These are phyloP conservation scores for Glaucopsyche alexis DNA, from an alignment of 2,888 invertebrate species.

Conservation along the genomic window DNA sequence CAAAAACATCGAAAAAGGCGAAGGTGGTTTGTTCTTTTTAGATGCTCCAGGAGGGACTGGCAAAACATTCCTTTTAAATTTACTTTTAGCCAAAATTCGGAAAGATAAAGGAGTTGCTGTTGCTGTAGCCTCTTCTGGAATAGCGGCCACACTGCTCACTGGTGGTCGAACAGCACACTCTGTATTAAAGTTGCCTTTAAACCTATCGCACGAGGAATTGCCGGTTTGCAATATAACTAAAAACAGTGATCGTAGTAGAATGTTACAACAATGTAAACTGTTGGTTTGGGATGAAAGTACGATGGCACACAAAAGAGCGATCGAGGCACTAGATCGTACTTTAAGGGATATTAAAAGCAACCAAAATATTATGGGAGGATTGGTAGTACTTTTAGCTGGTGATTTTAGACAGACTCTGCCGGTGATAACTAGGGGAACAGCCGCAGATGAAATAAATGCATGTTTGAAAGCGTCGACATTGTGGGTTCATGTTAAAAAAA, in stretches of 20 bases:
- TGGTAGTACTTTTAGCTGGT: too few species aligned
- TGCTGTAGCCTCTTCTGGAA: too few species aligned
- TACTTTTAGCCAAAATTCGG: too few species aligned
- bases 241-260: constrained; percentile 37
- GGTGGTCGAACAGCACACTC: constrained; percentile 32
- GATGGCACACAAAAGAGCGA: constrained; percentile 37
- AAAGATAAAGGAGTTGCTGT: too few species aligned
- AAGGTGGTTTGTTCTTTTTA: constrained; percentile 35
- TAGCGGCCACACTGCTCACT: constrained; percentile 22
- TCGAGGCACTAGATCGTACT: constrained; percentile 36
- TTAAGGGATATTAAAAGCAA: constrained; percentile 35
- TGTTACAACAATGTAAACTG: constrained; percentile 37
- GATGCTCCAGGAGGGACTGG: constrained; percentile 37
- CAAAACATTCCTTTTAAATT: too few species aligned
- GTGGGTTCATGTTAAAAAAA: too few species aligned
- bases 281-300: constrained; percentile 40
- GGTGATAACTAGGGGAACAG: too few species aligned
- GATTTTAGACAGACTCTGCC: too few species aligned
- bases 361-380: constrained; percentile 36
- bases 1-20: constrained; percentile 34
- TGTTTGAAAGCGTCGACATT: too few species aligned
- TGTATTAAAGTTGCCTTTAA: constrained; percentile 37
- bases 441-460: too few species aligned
- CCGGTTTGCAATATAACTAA: constrained; percentile 40
- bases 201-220: constrained; percentile 37